phyloP scores from a whole-genome alignment of 2,797 vertebrate species.

The Microctenopoma lineatum region DNA sequence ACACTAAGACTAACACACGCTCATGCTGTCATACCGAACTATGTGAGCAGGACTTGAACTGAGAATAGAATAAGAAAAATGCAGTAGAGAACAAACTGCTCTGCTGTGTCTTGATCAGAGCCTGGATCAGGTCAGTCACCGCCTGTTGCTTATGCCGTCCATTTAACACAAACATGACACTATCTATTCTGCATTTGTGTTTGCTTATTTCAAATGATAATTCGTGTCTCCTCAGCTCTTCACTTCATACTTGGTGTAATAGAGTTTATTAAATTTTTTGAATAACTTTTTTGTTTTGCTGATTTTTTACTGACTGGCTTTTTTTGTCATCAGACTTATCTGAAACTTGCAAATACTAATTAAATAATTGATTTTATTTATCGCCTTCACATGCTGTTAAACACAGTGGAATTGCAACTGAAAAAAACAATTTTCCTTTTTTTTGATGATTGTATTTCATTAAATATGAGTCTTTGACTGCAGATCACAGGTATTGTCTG shows the following conservation, averaged over 20 bases:
- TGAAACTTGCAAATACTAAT: neutral
- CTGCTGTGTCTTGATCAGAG: constrained; percentile 9
- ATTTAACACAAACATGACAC: constrained; percentile 20
- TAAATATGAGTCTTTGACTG: neutral
- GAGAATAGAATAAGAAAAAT: constrained; percentile 39
- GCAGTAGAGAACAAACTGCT: constrained; percentile 21
- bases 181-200: neutral
- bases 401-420: too few species aligned
- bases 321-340: neutral
- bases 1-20: too few species aligned
- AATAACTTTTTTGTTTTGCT: neutral
- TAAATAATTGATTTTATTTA: too few species aligned
- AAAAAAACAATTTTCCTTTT: too few species aligned
- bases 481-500: neutral
- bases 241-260: neutral
- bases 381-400: too few species aligned
- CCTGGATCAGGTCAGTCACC: constrained; percentile 26
- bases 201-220: constrained; percentile 17
- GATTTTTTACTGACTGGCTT: too few species aligned
- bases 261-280: too few species aligned
- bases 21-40: constrained; percentile 21
- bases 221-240: constrained; percentile 9
- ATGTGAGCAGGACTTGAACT: constrained; percentile 12
- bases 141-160: constrained; percentile 25
- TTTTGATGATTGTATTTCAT: too few species aligned